These are phyloP conservation scores for Brachylomia viminalis DNA, from an alignment of 2,888 invertebrate genomes.

Conservation along the genomic window DNA sequence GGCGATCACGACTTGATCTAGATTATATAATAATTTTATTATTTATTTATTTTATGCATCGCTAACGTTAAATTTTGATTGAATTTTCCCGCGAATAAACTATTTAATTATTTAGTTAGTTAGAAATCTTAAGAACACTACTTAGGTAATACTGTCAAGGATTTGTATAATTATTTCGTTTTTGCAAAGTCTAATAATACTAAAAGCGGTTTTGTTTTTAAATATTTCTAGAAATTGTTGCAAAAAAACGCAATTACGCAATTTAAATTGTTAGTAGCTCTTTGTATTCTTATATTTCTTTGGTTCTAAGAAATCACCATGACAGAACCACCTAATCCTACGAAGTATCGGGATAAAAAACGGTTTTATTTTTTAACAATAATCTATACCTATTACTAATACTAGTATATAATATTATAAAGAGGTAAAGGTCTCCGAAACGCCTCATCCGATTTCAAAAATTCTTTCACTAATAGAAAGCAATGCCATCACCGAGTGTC, in stretches of 20 bases:
- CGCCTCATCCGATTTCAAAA: background rate
- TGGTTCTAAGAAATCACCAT: too few relatives aligned
- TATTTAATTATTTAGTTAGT: background rate
- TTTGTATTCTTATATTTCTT: too few relatives aligned
- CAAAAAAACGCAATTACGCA: background rate
- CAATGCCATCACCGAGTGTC: background rate
- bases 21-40: slow-evolving; percentile 36
- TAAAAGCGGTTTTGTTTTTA: background rate
- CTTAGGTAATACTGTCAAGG: background rate
- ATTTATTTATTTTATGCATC: background rate
- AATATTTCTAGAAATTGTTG: background rate
- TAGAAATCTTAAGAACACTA: background rate
- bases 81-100: background rate
- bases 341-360: background rate
- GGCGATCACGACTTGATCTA: slow-evolving; percentile 51
- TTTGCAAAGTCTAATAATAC: background rate
- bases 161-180: background rate
- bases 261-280: background rate
- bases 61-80: background rate
- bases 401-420: background rate
- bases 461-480: too few relatives aligned
- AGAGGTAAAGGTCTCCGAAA: background rate
- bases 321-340: background rate
- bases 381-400: too few relatives aligned
- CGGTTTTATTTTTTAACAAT: background rate